Evolutionary conservation across 2,797 vertebrate species (phyloP).

Genomic region (Bovichtus variegatus): DNA sequence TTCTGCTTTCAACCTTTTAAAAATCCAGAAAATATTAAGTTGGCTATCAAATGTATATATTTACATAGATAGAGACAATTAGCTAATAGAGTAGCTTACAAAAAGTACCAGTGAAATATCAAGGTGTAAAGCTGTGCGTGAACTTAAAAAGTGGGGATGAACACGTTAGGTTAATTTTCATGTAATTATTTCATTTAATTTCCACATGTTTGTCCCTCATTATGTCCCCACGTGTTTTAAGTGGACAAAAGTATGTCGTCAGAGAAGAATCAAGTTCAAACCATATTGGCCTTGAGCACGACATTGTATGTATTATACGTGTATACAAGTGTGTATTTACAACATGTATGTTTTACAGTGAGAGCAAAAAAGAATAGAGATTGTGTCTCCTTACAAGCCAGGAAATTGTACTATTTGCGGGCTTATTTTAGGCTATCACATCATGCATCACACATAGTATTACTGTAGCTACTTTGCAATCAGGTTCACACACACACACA

Average conservation of each 20-base stretch:
- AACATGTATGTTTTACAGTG: not conserved
- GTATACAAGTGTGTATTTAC: not conserved
- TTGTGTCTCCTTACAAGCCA: not conserved
- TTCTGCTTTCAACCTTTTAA: not conserved
- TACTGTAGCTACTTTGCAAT: constrained; percentile 19
- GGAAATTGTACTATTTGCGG: constrained; percentile 9
- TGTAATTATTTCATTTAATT: not conserved
- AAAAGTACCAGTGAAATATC: not conserved
- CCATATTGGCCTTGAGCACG: not conserved
- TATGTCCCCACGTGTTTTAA: not conserved
- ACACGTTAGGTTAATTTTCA: not conserved
- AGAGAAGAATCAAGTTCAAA: not conserved
- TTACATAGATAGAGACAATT: not conserved
- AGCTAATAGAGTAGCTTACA: not conserved
- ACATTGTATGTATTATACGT: not conserved
- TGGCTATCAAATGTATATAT: not conserved
- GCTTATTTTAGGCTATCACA: constrained; percentile 23
- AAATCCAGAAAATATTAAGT: not conserved
- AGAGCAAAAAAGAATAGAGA: not conserved
- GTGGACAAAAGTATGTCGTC: not conserved
- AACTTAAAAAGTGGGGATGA: not conserved
- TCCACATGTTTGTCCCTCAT: not conserved
- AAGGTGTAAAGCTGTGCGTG: not conserved
- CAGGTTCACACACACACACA: constrained; percentile 1
- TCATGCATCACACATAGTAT: constrained; percentile 14